phyloP scores from a whole-genome alignment of 2,113 vertebrate species.

The Sus scrofa region T2T-Sscrofa CM000825.6:57054501-57055000 shows the following conservation, averaged over 20 bases:
- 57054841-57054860: no score
- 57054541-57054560: background rate
- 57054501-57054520: background rate
- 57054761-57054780: no score
- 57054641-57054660: slow-evolving; percentile 32
- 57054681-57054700: background rate
- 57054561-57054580: background rate
- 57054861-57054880: no score
- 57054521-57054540: background rate
- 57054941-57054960: no score
- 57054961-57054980: no score
- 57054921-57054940: no score
- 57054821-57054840: no score
- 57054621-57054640: background rate
- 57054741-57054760: no score
- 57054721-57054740: background rate
- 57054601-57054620: background rate
- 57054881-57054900: no score
- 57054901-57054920: no score
- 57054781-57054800: no score
- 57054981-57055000: background rate
- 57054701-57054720: background rate
- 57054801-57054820: no score
- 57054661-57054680: background rate
- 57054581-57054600: background rate